Base-by-base conservation (phyloP, 2,888 invertebrate genomes). In the Agapetus fuscipes region DNA sequence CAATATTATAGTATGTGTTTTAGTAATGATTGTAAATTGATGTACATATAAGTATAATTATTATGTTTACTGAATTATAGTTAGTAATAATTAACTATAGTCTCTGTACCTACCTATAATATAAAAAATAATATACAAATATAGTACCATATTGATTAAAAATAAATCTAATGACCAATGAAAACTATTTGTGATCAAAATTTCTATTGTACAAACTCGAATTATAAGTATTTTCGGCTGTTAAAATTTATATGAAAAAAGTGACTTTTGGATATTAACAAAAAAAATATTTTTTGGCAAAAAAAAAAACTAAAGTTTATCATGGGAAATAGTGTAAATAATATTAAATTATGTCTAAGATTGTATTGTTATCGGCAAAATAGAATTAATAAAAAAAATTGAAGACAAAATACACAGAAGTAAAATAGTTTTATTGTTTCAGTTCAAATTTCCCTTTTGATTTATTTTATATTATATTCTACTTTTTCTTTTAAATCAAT, bases 171-270 rank as follows among this genome's bases (percentile, higher is more conserved):
- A 68, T 70, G 70, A 70, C 70, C 70, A 70, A 70, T 70, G 70
- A 70, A 70, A 70, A 70, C 69, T 67, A 69, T 68, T 69, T 70
- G 70, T 70, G 70, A 70, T 70, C 70, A 70, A 70, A 69, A 70
- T 70, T 70, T 70, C 70, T 70, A 70, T 70, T 70, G 70, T 70
- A 68, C 70, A 70, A 70, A 70, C 68, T 69, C 68, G 69, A 68
- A 69, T 64, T 46, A 34, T 46, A 46, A 48, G 45, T 48, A 48
- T 48, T 45, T 48, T 48, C 45, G 48, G 48, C 48, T 48, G 48
- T 48, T 48, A 31, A 48, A 48, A 44, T 37, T 47, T 45, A 43
- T 48, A 45, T 39, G 30, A 42, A 37, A 37, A 16, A 27, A 36
- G 36, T 38, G 37, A 43, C 36, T 43, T 43, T 43, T 43, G 39